Conservation (phyloP, 2,113 vertebrate species). For the Accipiter virgatus region DNA sequence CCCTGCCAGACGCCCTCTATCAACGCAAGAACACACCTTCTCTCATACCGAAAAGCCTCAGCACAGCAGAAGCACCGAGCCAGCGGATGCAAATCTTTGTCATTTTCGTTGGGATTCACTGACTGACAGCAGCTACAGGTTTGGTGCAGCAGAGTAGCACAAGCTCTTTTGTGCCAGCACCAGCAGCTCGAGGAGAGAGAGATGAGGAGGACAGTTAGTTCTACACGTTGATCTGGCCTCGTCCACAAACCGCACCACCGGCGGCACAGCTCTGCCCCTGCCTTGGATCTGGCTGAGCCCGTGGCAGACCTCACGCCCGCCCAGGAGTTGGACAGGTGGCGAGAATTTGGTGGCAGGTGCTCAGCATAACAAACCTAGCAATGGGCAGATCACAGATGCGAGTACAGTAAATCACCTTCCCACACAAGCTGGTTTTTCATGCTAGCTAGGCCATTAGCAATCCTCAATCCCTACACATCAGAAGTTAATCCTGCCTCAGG, state of each 20-base stretch:
- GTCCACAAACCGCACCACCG: fast-evolving
- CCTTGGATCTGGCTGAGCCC: neutral
- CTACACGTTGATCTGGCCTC: neutral
- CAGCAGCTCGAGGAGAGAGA: neutral
- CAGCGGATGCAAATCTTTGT: fast-evolving
- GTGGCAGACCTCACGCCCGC: fast-evolving
- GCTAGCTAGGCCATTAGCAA: constrained; percentile 26
- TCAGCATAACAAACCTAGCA: neutral
- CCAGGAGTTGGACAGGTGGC: neutral
- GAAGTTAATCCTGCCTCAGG: constrained; percentile 57
- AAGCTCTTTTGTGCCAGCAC: neutral
- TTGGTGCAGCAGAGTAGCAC: neutral
- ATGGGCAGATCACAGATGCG: neutral
- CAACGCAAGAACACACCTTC: neutral
- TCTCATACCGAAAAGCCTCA: neutral
- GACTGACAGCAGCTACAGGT: neutral
- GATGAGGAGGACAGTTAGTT: neutral
- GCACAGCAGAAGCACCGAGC: neutral
- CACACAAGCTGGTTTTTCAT: neutral
- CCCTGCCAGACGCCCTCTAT: neutral
- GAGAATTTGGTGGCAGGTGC: neutral
- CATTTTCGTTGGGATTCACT: neutral
- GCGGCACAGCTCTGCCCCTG: neutral
- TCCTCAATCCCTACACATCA: neutral
- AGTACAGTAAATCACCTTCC: neutral